Conservation (phyloP, 1,140 invertebrate species). For the Macrobrachium rosenbergii region DNA sequence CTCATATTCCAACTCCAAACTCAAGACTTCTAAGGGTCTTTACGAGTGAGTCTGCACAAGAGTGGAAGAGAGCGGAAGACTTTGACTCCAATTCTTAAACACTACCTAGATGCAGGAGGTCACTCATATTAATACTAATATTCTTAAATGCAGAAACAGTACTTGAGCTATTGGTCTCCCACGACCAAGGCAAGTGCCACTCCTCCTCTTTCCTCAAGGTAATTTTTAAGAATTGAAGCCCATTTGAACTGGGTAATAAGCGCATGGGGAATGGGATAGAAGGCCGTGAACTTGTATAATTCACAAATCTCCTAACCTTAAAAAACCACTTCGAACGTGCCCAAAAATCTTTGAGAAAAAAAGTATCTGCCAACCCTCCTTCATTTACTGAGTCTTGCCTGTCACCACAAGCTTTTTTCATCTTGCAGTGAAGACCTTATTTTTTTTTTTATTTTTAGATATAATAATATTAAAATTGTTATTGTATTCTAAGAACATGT, state of each 20-base stretch:
- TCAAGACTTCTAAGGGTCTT: neutral
- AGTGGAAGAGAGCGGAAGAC: slow-evolving; percentile 46
- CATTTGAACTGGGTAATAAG: slow-evolving; percentile 48
- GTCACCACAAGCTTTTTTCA: slow-evolving; percentile 28
- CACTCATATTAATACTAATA: neutral
- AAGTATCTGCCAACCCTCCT: slow-evolving; percentile 38
- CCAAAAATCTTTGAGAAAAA: slow-evolving; percentile 25
- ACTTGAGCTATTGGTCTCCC: slow-evolving; percentile 5
- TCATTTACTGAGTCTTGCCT: slow-evolving; percentile 22
- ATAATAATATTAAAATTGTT: slow-evolving; percentile 46
- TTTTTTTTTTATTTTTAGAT: slow-evolving; percentile 16
- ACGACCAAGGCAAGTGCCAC: no score
- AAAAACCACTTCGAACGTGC: slow-evolving; percentile 35
- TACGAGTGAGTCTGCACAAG: neutral
- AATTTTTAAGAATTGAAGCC: slow-evolving; percentile 52
- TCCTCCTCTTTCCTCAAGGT: slow-evolving; percentile 8
- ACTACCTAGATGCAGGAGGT: slow-evolving; percentile 18
- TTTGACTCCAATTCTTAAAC: slow-evolving; percentile 51
- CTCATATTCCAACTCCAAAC: slow-evolving; percentile 30
- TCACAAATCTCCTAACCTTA: slow-evolving; percentile 57
- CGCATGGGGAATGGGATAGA: slow-evolving; percentile 35
- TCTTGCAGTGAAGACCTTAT: neutral
- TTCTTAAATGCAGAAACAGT: slow-evolving; percentile 4
- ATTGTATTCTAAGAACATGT: slow-evolving; percentile 47
- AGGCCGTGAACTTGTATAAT: slow-evolving; percentile 45